Conservation (phyloP, 2,888 invertebrate genomes). For the Cosmia pyralina region DNA sequence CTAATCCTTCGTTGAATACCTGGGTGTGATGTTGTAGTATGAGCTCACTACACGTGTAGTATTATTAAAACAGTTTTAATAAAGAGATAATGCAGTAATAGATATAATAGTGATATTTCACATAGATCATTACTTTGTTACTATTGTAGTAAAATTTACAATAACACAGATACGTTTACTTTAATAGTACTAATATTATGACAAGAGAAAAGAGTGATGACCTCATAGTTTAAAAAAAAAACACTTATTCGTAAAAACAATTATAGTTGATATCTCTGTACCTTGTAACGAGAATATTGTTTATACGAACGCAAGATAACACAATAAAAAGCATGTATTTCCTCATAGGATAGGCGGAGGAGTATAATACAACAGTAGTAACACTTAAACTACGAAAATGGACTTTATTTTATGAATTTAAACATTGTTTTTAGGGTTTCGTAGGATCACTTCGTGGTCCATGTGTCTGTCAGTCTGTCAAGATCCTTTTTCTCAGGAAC, state of each 20-base stretch:
- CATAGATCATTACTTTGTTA: conserved; percentile 2
- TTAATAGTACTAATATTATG: conserved; percentile 20
- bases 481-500: too few relatives aligned
- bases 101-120: background rate
- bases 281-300: background rate
- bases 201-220: background rate
- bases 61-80: conserved; percentile 22
- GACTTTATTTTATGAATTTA: too few relatives aligned
- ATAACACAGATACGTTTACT: conserved; percentile 19
- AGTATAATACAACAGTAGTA: too few relatives aligned
- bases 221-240: conserved; percentile 21
- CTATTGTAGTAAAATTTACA: conserved; percentile 21
- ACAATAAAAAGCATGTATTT: background rate
- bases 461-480: too few relatives aligned
- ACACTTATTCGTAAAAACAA: conserved; percentile 2
- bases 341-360: background rate
- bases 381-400: too few relatives aligned
- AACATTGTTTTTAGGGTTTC: too few relatives aligned
- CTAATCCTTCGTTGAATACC: background rate
- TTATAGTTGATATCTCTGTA: conserved; percentile 12
- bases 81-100: background rate
- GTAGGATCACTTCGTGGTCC: too few relatives aligned
- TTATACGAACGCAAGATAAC: too few relatives aligned
- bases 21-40: background rate
- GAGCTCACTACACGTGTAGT: background rate